Evolutionary conservation across 2,888 invertebrate genomes (phyloP), one percentile per base, ranked within the genome.

Genomic region (Melanargia galathea): DNA sequence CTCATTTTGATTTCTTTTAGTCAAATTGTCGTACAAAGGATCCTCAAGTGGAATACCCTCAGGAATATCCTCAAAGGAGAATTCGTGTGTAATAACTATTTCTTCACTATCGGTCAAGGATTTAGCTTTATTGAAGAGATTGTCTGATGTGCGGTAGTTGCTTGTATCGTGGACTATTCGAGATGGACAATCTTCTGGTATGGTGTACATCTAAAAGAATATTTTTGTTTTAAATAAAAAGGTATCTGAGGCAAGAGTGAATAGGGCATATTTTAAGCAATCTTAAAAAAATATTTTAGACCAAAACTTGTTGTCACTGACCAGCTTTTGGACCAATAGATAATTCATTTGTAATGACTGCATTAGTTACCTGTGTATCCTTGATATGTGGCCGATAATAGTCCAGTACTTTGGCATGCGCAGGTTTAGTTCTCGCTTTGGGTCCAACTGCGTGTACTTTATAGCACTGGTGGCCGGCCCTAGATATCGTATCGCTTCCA

Each of bases 371-470:
- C 82, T 91, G 92, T 0, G 92, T 90, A 57, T 92, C 85, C 22
- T 86, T 89, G 24, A 91, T 76, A 10, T 69, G 55, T 0, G 94
- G 94, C 51, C 91, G 92, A 73, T 95, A 95, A 72, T 95, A 95
- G 81, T 95, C 95, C 55, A 92, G 90, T 0, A 95, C 77, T 63
- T 90, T 92, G 2, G 92, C 92, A 65, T 92, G 87, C 0, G 93
- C 93, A 0, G 94, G 92, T 22, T 88, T 73, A 1, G 89, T 88
- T 48, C 62, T 70, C 0, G 77, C 72, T 20, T 74, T 73, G 2
- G 89, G 85, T 0, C 90, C 90, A 0, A 86, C 83, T 0, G 83
- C 80, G 74, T 84, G 86, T 1, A 88, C 64, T 10, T 64, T 43
- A 72, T 75, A 79, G 76, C 91, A 90, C 57, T 79, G 77, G 67